Base-by-base conservation (phyloP, 92 coral and sea anemone species). In the Plumapathes pennacea region DNA sequence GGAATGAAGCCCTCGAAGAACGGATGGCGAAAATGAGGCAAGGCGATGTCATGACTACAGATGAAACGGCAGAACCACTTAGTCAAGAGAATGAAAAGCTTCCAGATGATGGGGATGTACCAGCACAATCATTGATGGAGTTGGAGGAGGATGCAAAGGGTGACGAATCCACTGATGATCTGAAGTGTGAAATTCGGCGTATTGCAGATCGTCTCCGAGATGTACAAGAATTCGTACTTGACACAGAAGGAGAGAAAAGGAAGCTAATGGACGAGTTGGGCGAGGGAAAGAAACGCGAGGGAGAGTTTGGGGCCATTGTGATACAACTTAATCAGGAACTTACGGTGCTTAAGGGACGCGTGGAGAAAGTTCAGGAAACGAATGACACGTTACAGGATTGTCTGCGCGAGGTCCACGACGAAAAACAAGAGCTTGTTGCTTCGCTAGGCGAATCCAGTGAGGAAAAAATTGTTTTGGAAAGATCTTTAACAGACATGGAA, bases 1-100 rank as follows among this genome's bases (percentile, higher is more conserved):
- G 86, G 47, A 89, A 90, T 57, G 94, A 94, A 17, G 50, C 89
- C n/a, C 78, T 94, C 21, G 96, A 94, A 48, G 73, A 75, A 53
- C 99, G 89, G 69, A 66, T 88, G 50, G 83, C 78, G 47, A 72
- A 54, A 60, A 53, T 85, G 60, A 64, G n/a, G n/a, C n/a, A n/a
- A n/a, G n/a, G n/a, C n/a, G n/a, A n/a, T n/a, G n/a, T n/a, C n/a
- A n/a, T n/a, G n/a, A n/a, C n/a, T n/a, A n/a, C n/a, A n/a, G n/a
- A n/a, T n/a, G n/a, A n/a, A n/a, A n/a, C n/a, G n/a, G n/a, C n/a
- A n/a, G n/a, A n/a, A n/a, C n/a, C n/a, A n/a, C n/a, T n/a, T n/a
- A n/a, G n/a, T n/a, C n/a, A n/a, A n/a, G n/a, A n/a, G n/a, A n/a
- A n/a, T n/a, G n/a, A n/a, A n/a, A n/a, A n/a, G n/a, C n/a, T n/a